phyloP scores from a whole-genome alignment of 37 sponge, comb jelly and placozoan genomes.

The Chondrilla cf. caribensis region DNA sequence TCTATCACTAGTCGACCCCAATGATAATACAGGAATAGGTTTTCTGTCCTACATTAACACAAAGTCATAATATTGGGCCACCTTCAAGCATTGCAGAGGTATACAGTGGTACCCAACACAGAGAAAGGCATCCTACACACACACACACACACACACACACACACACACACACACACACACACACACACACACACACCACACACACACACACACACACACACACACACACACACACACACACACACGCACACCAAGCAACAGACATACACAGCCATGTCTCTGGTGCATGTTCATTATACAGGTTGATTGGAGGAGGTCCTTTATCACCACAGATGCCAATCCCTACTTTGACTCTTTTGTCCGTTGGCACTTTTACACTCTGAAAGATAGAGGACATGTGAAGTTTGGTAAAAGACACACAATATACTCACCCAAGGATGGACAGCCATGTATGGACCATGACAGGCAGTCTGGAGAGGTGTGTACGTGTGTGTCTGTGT shows the following conservation, averaged over 20 bases:
- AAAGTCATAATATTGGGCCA: too few species aligned
- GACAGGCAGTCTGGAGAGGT: conserved; percentile 92
- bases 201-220: not conserved
- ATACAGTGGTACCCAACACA: too few species aligned
- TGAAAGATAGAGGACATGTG: conserved; percentile 85
- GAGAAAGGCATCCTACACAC: too few species aligned
- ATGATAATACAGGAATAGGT: too few species aligned
- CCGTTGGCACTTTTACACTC: conserved; percentile 90
- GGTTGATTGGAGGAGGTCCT: conserved; percentile 98
- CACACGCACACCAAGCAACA: conserved; percentile 2
- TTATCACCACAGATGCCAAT: conserved; percentile 97
- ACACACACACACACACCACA: not conserved
- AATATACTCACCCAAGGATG: conserved; percentile 86
- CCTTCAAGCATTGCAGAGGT: too few species aligned
- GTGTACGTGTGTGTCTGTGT: not conserved
- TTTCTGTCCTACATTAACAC: too few species aligned
- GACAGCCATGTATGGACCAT: conserved; percentile 99
- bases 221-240: not conserved
- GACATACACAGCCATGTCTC: not conserved
- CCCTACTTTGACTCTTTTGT: conserved; percentile 99
- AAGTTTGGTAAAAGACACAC: conserved; percentile 98
- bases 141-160: too few species aligned
- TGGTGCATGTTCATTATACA: not conserved
- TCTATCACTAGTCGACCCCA: too few species aligned
- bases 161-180: too few species aligned